A percentile compares a stretch with the other conserved stretches of the same genome.
phyloP scores from a whole-genome alignment of 2,888 invertebrate genomes.

The Pemphredon lugubris region DNA sequence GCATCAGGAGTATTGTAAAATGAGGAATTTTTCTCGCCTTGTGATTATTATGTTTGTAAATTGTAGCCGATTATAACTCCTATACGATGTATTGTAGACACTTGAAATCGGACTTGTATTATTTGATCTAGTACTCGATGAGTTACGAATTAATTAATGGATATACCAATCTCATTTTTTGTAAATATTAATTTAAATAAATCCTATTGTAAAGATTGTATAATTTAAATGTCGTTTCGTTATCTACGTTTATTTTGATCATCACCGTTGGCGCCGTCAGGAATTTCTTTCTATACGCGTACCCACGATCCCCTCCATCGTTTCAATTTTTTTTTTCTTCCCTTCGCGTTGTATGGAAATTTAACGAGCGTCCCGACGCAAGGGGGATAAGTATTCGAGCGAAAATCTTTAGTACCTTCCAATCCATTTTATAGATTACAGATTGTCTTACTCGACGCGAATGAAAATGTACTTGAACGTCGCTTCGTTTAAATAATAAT shows the following conservation, averaged over 20 bases:
- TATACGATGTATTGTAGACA: constrained; percentile 63
- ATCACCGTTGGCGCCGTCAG: background rate
- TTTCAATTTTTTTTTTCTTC: background rate
- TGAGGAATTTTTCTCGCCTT: constrained; percentile 59
- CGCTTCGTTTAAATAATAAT: too few relatives aligned
- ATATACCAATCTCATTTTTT: constrained; percentile 75
- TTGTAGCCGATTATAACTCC: constrained; percentile 60
- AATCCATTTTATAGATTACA: too few relatives aligned
- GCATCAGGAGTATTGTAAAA: constrained; percentile 63
- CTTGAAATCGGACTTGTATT: constrained; percentile 63
- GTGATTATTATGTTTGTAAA: constrained; percentile 67
- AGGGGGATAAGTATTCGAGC: too few relatives aligned
- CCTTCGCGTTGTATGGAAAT: background rate
- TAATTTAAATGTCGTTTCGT: constrained; percentile 65
- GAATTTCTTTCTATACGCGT: background rate
- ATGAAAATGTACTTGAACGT: too few relatives aligned
- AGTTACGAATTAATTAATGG: constrained; percentile 58
- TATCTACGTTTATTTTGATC: constrained; percentile 35
- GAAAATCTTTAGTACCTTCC: too few relatives aligned
- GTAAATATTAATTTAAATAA: constrained; percentile 78
- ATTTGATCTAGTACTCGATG: constrained; percentile 68
- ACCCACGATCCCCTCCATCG: constrained; percentile 11
- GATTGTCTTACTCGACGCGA: too few relatives aligned
- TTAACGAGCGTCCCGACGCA: too few relatives aligned
- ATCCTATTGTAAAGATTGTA: constrained; percentile 77